These are phyloP conservation scores for Takifugu rubripes DNA, from an alignment of 2,797 vertebrate species.

Conservation along the genomic window DNA sequence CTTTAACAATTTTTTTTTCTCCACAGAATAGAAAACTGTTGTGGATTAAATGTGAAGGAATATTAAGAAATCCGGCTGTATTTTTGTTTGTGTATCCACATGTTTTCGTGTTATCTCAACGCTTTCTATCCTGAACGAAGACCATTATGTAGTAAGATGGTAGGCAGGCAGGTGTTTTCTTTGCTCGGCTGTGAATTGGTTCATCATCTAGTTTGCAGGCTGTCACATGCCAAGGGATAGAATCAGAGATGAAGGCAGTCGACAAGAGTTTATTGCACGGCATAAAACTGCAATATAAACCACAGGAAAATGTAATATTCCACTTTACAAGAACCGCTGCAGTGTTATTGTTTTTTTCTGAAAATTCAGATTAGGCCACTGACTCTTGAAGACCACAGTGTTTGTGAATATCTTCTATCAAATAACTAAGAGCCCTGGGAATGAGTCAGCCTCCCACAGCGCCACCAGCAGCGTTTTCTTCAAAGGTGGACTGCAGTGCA, in stretches of 20 bases:
- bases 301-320: neutral
- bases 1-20: neutral
- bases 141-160: constrained; percentile 16
- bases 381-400: neutral
- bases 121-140: constrained; percentile 8
- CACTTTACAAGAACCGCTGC: neutral
- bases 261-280: constrained; percentile 7
- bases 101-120: constrained; percentile 21
- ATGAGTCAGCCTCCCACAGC: constrained; percentile 2
- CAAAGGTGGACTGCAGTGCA: constrained; percentile 5
- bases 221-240: constrained; percentile 32
- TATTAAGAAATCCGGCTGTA: constrained; percentile 6
- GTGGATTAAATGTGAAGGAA: constrained; percentile 22
- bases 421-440: neutral
- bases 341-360: neutral
- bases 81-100: constrained; percentile 17
- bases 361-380: neutral
- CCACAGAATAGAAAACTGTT: constrained; percentile 1
- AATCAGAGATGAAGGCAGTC: constrained; percentile 24
- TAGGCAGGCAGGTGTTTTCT: constrained; percentile 37
- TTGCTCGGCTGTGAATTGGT: constrained; percentile 26
- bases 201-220: constrained; percentile 29
- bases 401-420: neutral
- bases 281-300: constrained; percentile 4
- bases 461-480: neutral